A percentile compares a stretch with the other conserved stretches of the same genome.
These are phyloP conservation scores for Leptoteleia sp. DNA, from an alignment of 1,140 invertebrate genomes.

Conservation along the genomic window DNA sequence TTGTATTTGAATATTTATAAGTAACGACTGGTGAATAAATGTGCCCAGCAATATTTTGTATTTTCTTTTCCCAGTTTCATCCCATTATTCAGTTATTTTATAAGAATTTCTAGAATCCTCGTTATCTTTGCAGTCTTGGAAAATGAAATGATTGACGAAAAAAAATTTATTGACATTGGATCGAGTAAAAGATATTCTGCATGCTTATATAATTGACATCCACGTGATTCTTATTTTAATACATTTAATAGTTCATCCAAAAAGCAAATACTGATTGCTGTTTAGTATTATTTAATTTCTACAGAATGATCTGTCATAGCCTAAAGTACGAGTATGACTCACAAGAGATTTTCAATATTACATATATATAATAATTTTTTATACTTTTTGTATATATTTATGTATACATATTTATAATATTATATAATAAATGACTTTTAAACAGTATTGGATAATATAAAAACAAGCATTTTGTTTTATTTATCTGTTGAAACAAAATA, in stretches of 20 bases:
- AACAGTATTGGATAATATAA: too few species aligned
- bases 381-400: too few species aligned
- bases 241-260: slow-evolving; percentile 35
- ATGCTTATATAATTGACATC: slow-evolving; percentile 14
- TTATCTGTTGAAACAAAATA: too few species aligned
- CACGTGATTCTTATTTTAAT: slow-evolving; percentile 41
- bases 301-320: slow-evolving; percentile 7
- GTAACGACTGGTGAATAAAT: slow-evolving; percentile 70
- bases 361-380: too few species aligned
- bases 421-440: too few species aligned
- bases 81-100: too few species aligned
- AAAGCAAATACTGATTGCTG: slow-evolving; percentile 38
- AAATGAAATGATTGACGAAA: slow-evolving; percentile 17
- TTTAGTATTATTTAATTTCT: slow-evolving; percentile 47
- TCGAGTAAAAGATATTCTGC: slow-evolving; percentile 24
- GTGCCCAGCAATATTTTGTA: slow-evolving; percentile 67
- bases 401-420: too few species aligned
- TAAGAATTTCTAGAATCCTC: slow-evolving; percentile 1
- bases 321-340: too few species aligned
- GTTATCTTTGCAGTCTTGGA: slow-evolving; percentile 17
- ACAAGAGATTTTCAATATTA: too few species aligned
- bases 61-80: slow-evolving; percentile 41
- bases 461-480: too few species aligned
- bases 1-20: slow-evolving; percentile 71
- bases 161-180: slow-evolving; percentile 16